Evolutionary conservation across 2,888 invertebrate species (phyloP), one percentile per base, ranked within the genome.

Genomic region (Sphecodes monilicornis): DNA sequence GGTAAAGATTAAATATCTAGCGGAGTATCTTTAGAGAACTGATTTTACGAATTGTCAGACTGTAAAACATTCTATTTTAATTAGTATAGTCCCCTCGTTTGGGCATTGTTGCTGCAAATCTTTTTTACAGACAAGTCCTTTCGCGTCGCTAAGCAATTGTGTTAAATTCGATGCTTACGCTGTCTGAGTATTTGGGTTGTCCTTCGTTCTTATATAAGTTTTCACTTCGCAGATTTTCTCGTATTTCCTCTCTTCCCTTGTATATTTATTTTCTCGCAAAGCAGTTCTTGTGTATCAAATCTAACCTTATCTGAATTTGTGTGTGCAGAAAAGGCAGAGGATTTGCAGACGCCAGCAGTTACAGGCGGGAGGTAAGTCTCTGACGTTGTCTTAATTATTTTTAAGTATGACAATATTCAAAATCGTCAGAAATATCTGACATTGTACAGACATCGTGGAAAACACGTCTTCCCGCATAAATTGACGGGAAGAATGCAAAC

Each of bases 271-370:
- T 16, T 29, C 26, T 4, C 16, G 26, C 29, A 26, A 16, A 26
- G 29, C 16, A 29, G 29, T 60, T 29, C 29, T n/a, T 29, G 29
- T 60, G 57, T 29, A n/a, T 29, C 57, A 26, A 29, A n/a, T 57
- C 26, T 60, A 60, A 60, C 57, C 57, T 16, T 32, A 18, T 64
- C 64, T 64, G 64, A 32, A 64, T 32, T 32, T 64, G 32, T 64
- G 29, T 64, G 64, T 64, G 64, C 64, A 64, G 64, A 64, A 29
- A 32, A 29, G 29, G 57, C 64, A 3, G 64, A 32, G 64, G 64
- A 64, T 18, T 64, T 64, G 18, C 64, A 29, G 64, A 64, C 64
- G 13, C 29, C 18, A 29, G 64, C 32, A 18, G 32, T 29, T 18
- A 22, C 64, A 29, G 18, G 18, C 64, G 32, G 29, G 6, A 64